phyloP scores from a whole-genome alignment of 1,140 invertebrate genomes.

The Nomia melanderi region DNA sequence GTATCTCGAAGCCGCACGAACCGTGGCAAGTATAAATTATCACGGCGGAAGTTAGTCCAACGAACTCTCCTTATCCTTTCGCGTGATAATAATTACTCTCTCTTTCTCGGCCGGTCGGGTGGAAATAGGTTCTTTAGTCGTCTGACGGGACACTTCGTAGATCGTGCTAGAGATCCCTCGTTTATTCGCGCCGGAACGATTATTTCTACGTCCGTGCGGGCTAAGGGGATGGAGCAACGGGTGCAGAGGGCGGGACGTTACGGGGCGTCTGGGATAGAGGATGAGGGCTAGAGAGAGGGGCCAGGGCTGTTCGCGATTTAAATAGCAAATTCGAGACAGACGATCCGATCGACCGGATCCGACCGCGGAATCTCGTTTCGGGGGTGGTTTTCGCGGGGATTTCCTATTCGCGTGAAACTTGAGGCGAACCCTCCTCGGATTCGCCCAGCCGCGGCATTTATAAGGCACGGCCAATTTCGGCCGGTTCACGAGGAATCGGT shows the following conservation, averaged over 20 bases:
- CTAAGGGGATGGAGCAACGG: too few species aligned
- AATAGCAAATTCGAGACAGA: conserved; percentile 8
- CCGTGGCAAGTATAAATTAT: conserved; percentile 66
- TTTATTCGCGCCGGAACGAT: conserved; percentile 54
- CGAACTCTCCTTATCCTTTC: conserved; percentile 62
- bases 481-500: too few species aligned
- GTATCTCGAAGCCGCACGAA: conserved; percentile 20
- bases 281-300: too few species aligned
- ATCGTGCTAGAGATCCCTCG: conserved; percentile 56
- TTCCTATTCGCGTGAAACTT: too few species aligned
- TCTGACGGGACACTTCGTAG: conserved; percentile 59
- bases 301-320: conserved; percentile 6
- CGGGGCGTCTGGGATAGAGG: too few species aligned
- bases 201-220: conserved; percentile 38
- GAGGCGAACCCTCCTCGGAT: too few species aligned
- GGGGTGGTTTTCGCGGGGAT: too few species aligned
- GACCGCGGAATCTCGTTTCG: not conserved
- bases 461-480: too few species aligned
- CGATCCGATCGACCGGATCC: not conserved
- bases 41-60: conserved; percentile 66
- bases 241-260: too few species aligned
- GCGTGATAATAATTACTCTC: conserved; percentile 68
- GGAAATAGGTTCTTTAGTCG: conserved; percentile 65
- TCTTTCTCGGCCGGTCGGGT: conserved; percentile 56
- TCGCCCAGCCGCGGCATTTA: too few species aligned